Evolutionary conservation across 1,140 invertebrate genomes (phyloP).

Genomic region (Neotoxoptera formosana): DNA sequence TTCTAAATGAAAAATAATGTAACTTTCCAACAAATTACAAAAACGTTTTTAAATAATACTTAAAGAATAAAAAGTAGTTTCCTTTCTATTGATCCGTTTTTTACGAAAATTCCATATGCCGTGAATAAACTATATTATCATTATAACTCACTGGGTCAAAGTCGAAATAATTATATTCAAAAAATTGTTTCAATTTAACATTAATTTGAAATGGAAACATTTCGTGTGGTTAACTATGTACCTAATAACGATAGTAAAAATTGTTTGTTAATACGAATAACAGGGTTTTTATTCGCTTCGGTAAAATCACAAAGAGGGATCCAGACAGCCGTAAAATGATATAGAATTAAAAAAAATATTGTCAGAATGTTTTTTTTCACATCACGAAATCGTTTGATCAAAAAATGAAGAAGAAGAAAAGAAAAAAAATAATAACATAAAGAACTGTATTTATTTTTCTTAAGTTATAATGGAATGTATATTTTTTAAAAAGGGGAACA

Average conservation of each 20-base stretch:
- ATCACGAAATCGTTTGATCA: not conserved
- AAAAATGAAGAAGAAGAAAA: too few relatives aligned
- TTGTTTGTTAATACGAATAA: not conserved
- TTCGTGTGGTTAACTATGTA: not conserved
- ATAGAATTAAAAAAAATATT: not conserved
- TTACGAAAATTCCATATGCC: not conserved
- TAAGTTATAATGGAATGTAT: too few relatives aligned
- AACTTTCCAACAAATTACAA: not conserved
- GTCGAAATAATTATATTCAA: not conserved
- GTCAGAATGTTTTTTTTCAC: not conserved
- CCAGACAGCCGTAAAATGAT: not conserved
- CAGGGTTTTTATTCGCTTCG: not conserved
- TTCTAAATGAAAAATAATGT: conserved; percentile 4
- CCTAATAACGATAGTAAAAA: not conserved
- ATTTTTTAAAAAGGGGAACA: too few relatives aligned
- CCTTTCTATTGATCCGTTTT: not conserved
- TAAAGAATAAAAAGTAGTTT: not conserved
- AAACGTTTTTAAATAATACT: not conserved
- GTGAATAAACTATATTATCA: not conserved
- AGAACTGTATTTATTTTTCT: not conserved
- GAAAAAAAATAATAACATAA: not conserved
- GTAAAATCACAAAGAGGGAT: not conserved
- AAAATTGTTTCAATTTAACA: not conserved
- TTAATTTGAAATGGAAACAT: not conserved
- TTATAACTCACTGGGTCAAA: not conserved